Base-by-base conservation (phyloP, 2,113 vertebrate genomes). In the Tylochromis polylepis region DNA sequence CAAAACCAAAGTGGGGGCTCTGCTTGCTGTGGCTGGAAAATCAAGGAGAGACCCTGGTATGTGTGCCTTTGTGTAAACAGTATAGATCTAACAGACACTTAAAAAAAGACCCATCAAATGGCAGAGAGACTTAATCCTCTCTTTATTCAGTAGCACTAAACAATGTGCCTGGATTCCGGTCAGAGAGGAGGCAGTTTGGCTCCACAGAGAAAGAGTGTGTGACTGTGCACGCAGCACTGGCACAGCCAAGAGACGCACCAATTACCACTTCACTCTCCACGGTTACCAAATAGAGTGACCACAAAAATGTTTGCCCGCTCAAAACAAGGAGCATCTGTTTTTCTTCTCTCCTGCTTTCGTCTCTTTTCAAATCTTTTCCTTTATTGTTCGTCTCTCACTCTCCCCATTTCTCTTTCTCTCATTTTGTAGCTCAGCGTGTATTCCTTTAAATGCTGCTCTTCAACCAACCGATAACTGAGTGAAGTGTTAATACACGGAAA, bases 281-380 rank as follows among this genome's bases (percentile, higher is more conserved):
- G 92, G 95, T 87, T 88, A 96, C 95, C 93, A 78, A 86, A 84
- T n/a, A 84, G 86, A 93, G 91, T 75, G 78, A 58, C 90, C 85
- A 22, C 92, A 94, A 94, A 94, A 94, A 95, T 95, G 93, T 90
- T 93, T 89, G 89, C 93, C 72, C 53, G 87, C 81, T 88, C 87
- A 91, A 88, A 94, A 92, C 79, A 92, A 85, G 86, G 70, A 84
- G 88, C 86, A 87, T 91, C 91, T 91, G 91, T 88, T 88, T 83
- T 91, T 90, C n/a, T 75, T 41, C 77, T 85, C 16, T 81, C 41
- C 55, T 65, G 38, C 18, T 72, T 46, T 72, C 38, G 27, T 59
- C 34, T 20, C 31, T 43, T 27, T 70, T 72, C 84, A 92, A 62
- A 51, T 85, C 87, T 85, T 90, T 43, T 86, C 49, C 70, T 85